phyloP scores from a whole-genome alignment of 1,140 invertebrate species.

The Teleopsis dalmanni region DNA sequence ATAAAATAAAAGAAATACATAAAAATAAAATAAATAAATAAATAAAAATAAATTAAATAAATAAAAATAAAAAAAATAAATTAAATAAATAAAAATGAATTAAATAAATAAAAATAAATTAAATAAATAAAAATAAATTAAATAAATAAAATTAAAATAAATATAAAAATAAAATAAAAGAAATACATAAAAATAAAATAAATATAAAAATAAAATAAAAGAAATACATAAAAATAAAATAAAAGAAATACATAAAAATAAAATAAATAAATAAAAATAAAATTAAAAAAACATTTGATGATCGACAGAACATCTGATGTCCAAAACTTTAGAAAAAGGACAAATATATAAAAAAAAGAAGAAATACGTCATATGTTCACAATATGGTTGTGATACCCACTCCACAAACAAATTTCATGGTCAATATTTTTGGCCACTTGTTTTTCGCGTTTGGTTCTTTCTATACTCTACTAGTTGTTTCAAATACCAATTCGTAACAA shows the following conservation, averaged over 20 bases:
- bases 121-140: not conserved
- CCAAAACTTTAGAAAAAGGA: too few relatives aligned
- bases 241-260: constrained; percentile 4
- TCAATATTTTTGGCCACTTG: too few relatives aligned
- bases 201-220: not conserved
- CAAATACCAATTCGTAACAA: too few relatives aligned
- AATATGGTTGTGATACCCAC: too few relatives aligned
- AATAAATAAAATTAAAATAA: not conserved
- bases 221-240: not conserved
- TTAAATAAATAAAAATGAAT: not conserved
- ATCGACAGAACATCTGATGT: too few relatives aligned
- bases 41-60: not conserved
- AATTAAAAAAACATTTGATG: not conserved
- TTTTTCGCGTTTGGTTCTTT: too few relatives aligned
- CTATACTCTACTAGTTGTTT: too few relatives aligned
- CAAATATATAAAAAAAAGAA: too few relatives aligned
- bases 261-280: not conserved
- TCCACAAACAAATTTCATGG: too few relatives aligned
- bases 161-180: not conserved
- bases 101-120: not conserved
- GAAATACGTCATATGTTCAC: too few relatives aligned
- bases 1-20: not conserved
- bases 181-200: not conserved
- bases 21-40: not conserved
- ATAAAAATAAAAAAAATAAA: not conserved